phyloP scores from a whole-genome alignment of 2,888 invertebrate species.

The Herminia tarsipennalis region DNA sequence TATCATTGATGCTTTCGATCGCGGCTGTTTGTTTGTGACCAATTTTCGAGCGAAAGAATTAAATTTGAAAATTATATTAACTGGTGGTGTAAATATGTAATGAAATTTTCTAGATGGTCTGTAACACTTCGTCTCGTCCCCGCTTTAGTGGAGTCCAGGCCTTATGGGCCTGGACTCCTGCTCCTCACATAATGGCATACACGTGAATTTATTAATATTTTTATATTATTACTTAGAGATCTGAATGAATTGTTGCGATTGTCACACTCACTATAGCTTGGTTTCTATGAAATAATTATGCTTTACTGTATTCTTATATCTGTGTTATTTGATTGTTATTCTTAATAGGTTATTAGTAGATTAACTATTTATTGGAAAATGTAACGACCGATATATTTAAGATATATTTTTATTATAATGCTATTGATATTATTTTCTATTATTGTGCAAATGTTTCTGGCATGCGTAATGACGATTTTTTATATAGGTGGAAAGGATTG shows the following conservation, averaged over 20 bases:
- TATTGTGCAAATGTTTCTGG: slow-evolving; percentile 23
- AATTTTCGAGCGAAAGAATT: too few species aligned
- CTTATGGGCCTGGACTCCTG: too few species aligned
- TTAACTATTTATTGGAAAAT: slow-evolving; percentile 59
- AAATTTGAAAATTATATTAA: too few species aligned
- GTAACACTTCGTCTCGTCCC: too few species aligned
- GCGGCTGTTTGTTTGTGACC: too few species aligned
- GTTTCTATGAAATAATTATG: slow-evolving; percentile 35
- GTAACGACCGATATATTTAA: slow-evolving; percentile 38
- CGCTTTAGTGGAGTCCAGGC: too few species aligned
- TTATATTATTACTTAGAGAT: slow-evolving; percentile 52
- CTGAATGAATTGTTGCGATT: slow-evolving; percentile 52
- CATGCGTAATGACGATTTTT: too few species aligned
- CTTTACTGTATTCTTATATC: slow-evolving; percentile 39
- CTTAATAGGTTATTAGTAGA: slow-evolving; percentile 49
- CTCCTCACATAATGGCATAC: too few species aligned
- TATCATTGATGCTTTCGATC: too few species aligned
- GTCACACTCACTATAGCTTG: slow-evolving; percentile 23
- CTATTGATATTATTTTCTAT: slow-evolving; percentile 33
- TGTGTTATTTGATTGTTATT: slow-evolving; percentile 46
- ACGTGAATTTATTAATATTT: slow-evolving; percentile 27
- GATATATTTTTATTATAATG: slow-evolving; percentile 29
- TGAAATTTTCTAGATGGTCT: too few species aligned
- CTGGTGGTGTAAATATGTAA: too few species aligned
- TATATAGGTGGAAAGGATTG: too few species aligned